These are phyloP conservation scores for Eurois occulta DNA, from an alignment of 2,888 invertebrate genomes.

Conservation along the genomic window DNA sequence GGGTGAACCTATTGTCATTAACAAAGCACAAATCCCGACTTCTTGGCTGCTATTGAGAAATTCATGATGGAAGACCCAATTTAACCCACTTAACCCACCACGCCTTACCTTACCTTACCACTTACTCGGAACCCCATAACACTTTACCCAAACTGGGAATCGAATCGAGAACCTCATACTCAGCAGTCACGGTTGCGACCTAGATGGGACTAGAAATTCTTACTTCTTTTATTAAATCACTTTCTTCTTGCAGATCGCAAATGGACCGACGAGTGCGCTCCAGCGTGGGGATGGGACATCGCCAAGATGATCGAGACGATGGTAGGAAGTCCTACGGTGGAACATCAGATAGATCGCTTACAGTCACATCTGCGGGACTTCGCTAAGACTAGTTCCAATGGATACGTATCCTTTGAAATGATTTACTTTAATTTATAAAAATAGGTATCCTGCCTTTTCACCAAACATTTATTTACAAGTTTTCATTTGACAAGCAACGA, in stretches of 20 bases:
- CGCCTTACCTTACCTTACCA: too few relatives aligned
- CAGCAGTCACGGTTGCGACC: neutral
- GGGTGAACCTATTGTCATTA: neutral
- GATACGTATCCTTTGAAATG: constrained; percentile 85
- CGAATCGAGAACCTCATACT: neutral
- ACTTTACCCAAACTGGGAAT: neutral
- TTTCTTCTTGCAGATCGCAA: constrained; percentile 68
- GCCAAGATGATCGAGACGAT: constrained; percentile 76
- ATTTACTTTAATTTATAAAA: too few relatives aligned
- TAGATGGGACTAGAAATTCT: neutral
- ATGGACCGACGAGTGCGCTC: constrained; percentile 75
- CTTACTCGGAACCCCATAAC: neutral
- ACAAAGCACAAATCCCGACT: neutral
- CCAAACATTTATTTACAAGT: too few relatives aligned
- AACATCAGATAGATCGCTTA: constrained; percentile 75
- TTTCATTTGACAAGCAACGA: too few relatives aligned
- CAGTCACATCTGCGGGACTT: constrained; percentile 75
- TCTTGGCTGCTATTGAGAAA: neutral
- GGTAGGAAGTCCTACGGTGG: constrained; percentile 73
- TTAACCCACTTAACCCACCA: too few relatives aligned
- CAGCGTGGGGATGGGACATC: constrained; percentile 75
- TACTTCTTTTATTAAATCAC: neutral
- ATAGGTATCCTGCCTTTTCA: too few relatives aligned
- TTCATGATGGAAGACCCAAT: neutral
- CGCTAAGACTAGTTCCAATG: constrained; percentile 68